Conservation (phyloP, 2,888 invertebrate genomes). For the Machimus atricapillus region DNA sequence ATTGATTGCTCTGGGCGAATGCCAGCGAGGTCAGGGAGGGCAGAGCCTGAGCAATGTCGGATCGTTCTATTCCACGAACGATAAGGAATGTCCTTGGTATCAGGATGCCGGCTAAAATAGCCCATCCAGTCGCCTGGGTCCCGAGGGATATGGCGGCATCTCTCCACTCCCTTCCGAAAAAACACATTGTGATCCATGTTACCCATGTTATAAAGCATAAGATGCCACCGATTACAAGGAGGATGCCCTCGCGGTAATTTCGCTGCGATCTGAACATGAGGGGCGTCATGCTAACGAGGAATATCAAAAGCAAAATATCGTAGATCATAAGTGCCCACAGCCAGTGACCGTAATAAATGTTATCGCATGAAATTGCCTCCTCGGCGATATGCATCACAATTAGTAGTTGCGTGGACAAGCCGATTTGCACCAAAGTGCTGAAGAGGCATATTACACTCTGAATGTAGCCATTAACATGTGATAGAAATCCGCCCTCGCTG, state of each 20-base stretch:
- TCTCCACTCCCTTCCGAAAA: slow-evolving; percentile 65
- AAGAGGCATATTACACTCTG: slow-evolving; percentile 71
- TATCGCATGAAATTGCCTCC: slow-evolving; percentile 63
- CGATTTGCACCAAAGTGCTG: slow-evolving; percentile 69
- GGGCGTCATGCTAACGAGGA: slow-evolving; percentile 67
- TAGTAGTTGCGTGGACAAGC: slow-evolving; percentile 64
- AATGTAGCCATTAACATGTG: slow-evolving; percentile 74
- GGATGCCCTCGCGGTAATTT: slow-evolving; percentile 73
- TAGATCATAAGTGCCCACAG: slow-evolving; percentile 67
- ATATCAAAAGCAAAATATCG: slow-evolving; percentile 68
- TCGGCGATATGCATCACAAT: slow-evolving; percentile 63
- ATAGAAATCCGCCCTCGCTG: slow-evolving; percentile 71
- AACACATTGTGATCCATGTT: slow-evolving; percentile 67
- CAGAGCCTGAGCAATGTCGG: slow-evolving; percentile 66
- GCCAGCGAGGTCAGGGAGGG: slow-evolving; percentile 64
- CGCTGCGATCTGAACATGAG: slow-evolving; percentile 70
- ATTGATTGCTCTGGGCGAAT: slow-evolving; percentile 63
- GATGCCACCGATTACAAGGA: slow-evolving; percentile 66
- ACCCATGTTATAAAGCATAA: slow-evolving; percentile 68
- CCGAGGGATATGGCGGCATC: slow-evolving; percentile 70
- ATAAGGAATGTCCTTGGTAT: slow-evolving; percentile 75
- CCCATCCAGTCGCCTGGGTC: slow-evolving; percentile 69
- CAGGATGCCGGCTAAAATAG: slow-evolving; percentile 70
- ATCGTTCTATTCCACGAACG: slow-evolving; percentile 69
- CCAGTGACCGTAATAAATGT: slow-evolving; percentile 63